Percentiles rank a stretch among this genome's conserved stretches.
Conservation (phyloP, 2,113 vertebrate genomes). For the Percopsis transmontana region DNA sequence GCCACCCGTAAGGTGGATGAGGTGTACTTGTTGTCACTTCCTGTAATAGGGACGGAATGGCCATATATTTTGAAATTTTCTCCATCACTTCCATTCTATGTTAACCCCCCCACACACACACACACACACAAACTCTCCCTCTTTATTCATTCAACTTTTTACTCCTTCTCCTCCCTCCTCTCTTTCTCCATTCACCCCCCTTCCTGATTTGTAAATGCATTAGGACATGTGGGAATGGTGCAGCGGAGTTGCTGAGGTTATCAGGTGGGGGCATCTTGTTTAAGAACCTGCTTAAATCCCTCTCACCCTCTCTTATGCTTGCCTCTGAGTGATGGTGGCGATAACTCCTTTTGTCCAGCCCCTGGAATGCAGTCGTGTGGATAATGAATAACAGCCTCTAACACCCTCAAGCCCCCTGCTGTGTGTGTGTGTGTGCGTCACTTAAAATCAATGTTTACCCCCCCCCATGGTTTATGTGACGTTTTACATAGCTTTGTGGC, state of each 20-base stretch:
- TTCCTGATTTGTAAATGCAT: conserved; percentile 64
- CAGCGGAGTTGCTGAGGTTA: conserved; percentile 64
- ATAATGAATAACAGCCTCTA: conserved; percentile 78
- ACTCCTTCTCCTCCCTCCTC: conserved; percentile 6
- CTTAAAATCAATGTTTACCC: conserved; percentile 66
- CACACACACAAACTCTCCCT: conserved; percentile 23
- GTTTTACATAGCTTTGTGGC: conserved; percentile 39
- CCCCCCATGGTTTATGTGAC: conserved; percentile 51
- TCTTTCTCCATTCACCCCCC: conserved; percentile 8
- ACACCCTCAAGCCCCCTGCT: conserved; percentile 58
- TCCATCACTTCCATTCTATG: conserved; percentile 66
- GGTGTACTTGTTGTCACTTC: conserved; percentile 43
- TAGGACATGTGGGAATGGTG: conserved; percentile 76
- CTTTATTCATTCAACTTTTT: conserved; percentile 39
- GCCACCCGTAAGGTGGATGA: conserved; percentile 24
- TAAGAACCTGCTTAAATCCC: conserved; percentile 74
- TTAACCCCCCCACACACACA: conserved; percentile 51
- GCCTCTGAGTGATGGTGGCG: conserved; percentile 68
- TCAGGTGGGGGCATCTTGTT: conserved; percentile 78
- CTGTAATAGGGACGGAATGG: conserved; percentile 27
- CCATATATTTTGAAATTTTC: conserved; percentile 52
- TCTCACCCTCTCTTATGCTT: conserved; percentile 51
- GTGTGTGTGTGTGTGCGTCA: conserved; percentile 8
- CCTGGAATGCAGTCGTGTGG: conserved; percentile 75
- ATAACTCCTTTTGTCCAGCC: conserved; percentile 72